A percentile compares a stretch with the other conserved stretches of the same genome.
phyloP scores from a whole-genome alignment of 1,140 invertebrate species.

The Listronotus oregonensis region DNA sequence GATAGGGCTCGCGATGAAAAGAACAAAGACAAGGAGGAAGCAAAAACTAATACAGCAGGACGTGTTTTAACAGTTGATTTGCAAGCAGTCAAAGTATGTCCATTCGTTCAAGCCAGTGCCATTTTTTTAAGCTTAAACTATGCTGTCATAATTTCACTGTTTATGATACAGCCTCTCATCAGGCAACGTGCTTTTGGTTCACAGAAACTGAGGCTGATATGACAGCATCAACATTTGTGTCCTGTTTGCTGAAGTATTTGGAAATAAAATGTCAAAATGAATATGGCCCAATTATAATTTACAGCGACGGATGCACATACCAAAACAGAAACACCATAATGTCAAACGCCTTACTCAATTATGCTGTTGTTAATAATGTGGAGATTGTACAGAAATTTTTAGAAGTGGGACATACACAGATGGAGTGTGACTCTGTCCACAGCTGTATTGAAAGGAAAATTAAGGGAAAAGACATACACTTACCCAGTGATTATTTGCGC shows the following conservation, averaged over 20 bases:
- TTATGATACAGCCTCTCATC: no score
- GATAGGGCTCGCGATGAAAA: conserved; percentile 38
- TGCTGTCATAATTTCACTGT: no score
- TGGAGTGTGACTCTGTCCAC: background rate
- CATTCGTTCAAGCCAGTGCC: conserved; percentile 36
- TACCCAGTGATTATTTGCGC: no score
- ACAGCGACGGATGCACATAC: conserved; percentile 2
- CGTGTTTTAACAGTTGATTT: conserved; percentile 45
- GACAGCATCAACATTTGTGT: no score
- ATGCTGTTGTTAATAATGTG: conserved; percentile 7
- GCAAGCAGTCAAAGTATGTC: conserved; percentile 41
- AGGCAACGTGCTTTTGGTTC: no score
- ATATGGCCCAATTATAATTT: no score
- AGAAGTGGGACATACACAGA: conserved; percentile 17
- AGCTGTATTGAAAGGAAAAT: no score
- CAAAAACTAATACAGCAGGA: conserved; percentile 10
- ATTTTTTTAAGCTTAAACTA: conserved; percentile 16
- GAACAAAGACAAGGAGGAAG: conserved; percentile 35
- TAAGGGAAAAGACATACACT: no score
- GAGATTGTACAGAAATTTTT: conserved; percentile 19
- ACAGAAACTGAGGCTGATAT: no score
- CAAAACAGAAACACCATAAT: conserved; percentile 13
- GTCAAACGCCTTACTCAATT: conserved; percentile 17
- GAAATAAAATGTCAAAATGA: no score
- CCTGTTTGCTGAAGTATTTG: no score